Evolutionary conservation across 2,888 invertebrate species (phyloP).

Genomic region (Melinaea marsaeus): DNA sequence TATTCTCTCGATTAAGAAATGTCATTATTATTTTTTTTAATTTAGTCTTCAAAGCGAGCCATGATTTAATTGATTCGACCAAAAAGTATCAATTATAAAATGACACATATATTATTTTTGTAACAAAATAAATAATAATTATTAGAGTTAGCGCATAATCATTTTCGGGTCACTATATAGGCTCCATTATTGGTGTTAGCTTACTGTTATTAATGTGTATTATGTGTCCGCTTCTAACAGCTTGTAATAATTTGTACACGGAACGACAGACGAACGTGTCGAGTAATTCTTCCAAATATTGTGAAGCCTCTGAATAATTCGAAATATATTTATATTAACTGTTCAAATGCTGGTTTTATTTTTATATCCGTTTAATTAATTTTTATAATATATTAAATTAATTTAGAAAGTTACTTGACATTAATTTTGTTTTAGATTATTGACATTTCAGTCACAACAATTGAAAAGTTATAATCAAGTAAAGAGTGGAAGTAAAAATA

Average conservation of each 20-base stretch:
- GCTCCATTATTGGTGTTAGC: slow-evolving; percentile 44
- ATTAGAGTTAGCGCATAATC: slow-evolving; percentile 29
- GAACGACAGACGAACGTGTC: slow-evolving; percentile 47
- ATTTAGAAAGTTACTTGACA: not conserved
- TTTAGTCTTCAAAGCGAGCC: not conserved
- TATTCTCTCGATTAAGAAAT: not conserved
- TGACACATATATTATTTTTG: slow-evolving; percentile 18
- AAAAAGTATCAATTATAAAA: slow-evolving; percentile 28
- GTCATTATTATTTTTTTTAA: not conserved
- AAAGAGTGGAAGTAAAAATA: too few relatives aligned
- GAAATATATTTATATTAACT: slow-evolving; percentile 79
- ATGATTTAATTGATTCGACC: slow-evolving; percentile 16
- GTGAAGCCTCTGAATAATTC: slow-evolving; percentile 78
- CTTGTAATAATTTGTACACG: slow-evolving; percentile 55
- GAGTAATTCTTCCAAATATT: slow-evolving; percentile 75
- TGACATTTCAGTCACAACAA: too few relatives aligned
- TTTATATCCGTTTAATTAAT: too few relatives aligned
- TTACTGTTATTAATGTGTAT: slow-evolving; percentile 39
- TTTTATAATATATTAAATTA: slow-evolving; percentile 18
- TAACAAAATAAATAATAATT: not conserved
- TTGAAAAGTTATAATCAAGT: too few relatives aligned
- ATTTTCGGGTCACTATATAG: slow-evolving; percentile 31
- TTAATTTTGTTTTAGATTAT: not conserved
- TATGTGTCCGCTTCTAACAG: slow-evolving; percentile 41
- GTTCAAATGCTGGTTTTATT: slow-evolving; percentile 73